Evolutionary conservation across 92 coral and sea anemone genomes (phyloP).

Genomic region (Heliopora coerulea): DNA sequence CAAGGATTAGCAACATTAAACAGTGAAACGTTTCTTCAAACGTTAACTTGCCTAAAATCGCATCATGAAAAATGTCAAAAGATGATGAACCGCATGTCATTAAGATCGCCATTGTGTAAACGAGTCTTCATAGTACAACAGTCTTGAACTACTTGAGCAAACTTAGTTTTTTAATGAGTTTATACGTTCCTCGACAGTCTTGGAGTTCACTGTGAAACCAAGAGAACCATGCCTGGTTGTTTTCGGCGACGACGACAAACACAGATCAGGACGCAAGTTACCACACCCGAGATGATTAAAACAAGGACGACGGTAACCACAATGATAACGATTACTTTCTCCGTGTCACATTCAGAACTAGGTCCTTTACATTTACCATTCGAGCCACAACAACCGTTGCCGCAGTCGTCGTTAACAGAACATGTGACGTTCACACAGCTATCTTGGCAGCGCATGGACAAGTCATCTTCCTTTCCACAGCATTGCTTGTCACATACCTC

Average conservation of each 20-base stretch:
- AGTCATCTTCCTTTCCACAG: slow-evolving; percentile 20
- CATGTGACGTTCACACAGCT: slow-evolving; percentile 17
- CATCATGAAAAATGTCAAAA: too few relatives aligned
- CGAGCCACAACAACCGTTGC: slow-evolving; percentile 2
- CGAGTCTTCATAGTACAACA: too few relatives aligned
- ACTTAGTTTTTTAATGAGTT: too few relatives aligned
- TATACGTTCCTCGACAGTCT: background rate
- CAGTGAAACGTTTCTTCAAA: too few relatives aligned
- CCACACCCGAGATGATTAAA: too few relatives aligned
- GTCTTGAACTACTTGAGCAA: too few relatives aligned
- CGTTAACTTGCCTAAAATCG: too few relatives aligned
- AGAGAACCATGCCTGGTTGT: slow-evolving; percentile 19
- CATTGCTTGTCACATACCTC: slow-evolving; percentile 13
- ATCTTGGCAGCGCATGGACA: background rate
- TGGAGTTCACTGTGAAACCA: slow-evolving; percentile 15
- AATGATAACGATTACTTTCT: background rate
- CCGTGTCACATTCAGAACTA: background rate
- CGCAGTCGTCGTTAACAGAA: slow-evolving; percentile 25
- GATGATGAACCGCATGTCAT: too few relatives aligned
- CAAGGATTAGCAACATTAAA: too few relatives aligned
- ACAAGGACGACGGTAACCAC: background rate
- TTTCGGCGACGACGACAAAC: slow-evolving; percentile 16
- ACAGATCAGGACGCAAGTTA: background rate
- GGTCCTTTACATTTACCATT: background rate
- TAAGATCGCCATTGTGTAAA: too few relatives aligned